A percentile compares a stretch with the other conserved stretches of the same genome.
Conservation (phyloP, 2,888 invertebrate species). For the Selenia dentaria region DNA sequence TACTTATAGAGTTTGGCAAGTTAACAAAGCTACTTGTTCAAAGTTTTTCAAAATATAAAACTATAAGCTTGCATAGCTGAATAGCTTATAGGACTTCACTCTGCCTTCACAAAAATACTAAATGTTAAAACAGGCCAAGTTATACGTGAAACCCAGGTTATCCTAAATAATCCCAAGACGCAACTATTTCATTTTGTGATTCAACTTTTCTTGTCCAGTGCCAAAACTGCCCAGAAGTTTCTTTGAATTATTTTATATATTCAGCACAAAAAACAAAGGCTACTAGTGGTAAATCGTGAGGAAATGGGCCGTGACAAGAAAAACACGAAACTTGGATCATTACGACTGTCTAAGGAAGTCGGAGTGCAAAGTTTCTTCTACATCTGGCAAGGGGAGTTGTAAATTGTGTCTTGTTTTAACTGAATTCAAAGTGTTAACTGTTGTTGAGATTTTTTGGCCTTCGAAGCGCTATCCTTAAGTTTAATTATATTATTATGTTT, state of each 20-base stretch:
- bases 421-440: constrained; percentile 37
- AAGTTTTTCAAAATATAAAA: too few relatives aligned
- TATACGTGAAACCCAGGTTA: too few relatives aligned
- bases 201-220: constrained; percentile 25
- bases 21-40: too few relatives aligned
- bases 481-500: background rate
- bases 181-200: background rate
- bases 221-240: constrained; percentile 29
- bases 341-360: constrained; percentile 48
- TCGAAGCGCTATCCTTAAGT: background rate
- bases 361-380: constrained; percentile 65
- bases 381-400: constrained; percentile 44
- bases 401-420: constrained; percentile 51
- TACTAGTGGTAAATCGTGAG: constrained; percentile 55
- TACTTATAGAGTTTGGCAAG: too few relatives aligned
- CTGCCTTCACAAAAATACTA: too few relatives aligned
- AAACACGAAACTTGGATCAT: constrained; percentile 71
- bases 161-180: too few relatives aligned
- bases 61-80: too few relatives aligned
- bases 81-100: too few relatives aligned
- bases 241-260: constrained; percentile 30
- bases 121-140: too few relatives aligned
- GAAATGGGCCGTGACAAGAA: constrained; percentile 61
- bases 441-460: background rate
- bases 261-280: constrained; percentile 34